These are phyloP conservation scores for Neuroscelio doddi DNA, from an alignment of 2,888 invertebrate species.

Conservation along the genomic window DNA sequence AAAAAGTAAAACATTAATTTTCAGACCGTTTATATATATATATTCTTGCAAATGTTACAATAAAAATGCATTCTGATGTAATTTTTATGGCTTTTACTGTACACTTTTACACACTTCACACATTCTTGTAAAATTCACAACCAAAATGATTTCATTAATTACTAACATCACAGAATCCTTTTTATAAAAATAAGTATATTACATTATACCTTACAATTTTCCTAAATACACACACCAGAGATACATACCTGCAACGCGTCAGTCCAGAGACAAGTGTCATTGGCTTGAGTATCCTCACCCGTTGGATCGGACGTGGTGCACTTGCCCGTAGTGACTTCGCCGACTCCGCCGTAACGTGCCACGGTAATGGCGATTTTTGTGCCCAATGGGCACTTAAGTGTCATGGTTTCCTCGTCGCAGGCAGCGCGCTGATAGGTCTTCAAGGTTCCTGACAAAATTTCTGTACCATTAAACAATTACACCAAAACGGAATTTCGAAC, in stretches of 20 bases:
- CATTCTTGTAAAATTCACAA: no score
- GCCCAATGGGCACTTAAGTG: slow-evolving; percentile 90
- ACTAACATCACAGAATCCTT: no score
- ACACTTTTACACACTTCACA: no score
- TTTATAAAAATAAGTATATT: no score
- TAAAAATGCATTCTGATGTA: no score
- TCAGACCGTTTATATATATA: no score
- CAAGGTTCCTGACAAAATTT: slow-evolving; percentile 90
- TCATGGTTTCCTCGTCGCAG: slow-evolving; percentile 92
- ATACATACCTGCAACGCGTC: slow-evolving; percentile 83
- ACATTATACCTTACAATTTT: no score
- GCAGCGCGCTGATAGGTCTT: slow-evolving; percentile 92
- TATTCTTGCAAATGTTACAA: no score
- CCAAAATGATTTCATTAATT: no score
- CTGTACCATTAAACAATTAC: slow-evolving; percentile 74
- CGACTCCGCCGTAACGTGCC: slow-evolving; percentile 87
- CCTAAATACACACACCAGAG: no score
- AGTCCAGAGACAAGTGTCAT: slow-evolving; percentile 84
- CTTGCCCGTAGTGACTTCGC: slow-evolving; percentile 74
- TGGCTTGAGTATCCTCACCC: slow-evolving; percentile 69
- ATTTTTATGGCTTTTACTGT: no score
- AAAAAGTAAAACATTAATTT: no score
- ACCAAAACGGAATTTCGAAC: slow-evolving; percentile 3
- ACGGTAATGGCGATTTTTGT: slow-evolving; percentile 93
- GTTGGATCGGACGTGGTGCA: slow-evolving; percentile 72